These are phyloP conservation scores for Istiophorus platypterus DNA, from an alignment of 2,113 vertebrate species.

Conservation along the genomic window DNA sequence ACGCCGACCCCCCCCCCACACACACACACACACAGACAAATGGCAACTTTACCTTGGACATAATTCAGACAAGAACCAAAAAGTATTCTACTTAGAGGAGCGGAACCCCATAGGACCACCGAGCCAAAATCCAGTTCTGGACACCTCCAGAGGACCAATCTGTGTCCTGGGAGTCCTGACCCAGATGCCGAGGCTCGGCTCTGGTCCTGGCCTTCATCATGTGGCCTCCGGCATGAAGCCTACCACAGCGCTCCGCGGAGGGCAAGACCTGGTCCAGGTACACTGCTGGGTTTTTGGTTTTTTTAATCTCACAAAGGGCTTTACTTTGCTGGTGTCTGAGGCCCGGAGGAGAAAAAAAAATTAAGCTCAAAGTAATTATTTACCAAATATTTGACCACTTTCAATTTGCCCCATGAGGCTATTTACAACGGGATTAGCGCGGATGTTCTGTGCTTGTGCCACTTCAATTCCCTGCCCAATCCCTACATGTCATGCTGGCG, in stretches of 20 bases:
- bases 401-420: constrained; percentile 57
- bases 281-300: constrained; percentile 4
- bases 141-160: constrained; percentile 7
- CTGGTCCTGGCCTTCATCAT: constrained; percentile 17
- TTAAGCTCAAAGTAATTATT: constrained; percentile 47
- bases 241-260: constrained; percentile 6
- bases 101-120: not conserved
- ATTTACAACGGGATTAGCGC: constrained; percentile 62
- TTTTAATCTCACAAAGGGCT: constrained; percentile 11
- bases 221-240: constrained; percentile 18
- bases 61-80: not conserved
- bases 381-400: constrained; percentile 58
- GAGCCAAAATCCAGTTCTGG: not conserved
- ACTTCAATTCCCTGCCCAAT: constrained; percentile 45
- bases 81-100: not conserved
- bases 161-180: constrained; percentile 5
- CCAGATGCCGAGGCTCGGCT: constrained; percentile 40
- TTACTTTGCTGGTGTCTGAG: not conserved
- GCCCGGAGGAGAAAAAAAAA: constrained; percentile 23
- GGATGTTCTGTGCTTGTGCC: constrained; percentile 52
- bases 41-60: no score
- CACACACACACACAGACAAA: no score
- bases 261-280: not conserved
- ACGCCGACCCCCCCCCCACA: no score
- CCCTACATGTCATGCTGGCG: constrained; percentile 46